phyloP scores from a whole-genome alignment of 2,113 vertebrate species.

The Globicephala melas region DNA sequence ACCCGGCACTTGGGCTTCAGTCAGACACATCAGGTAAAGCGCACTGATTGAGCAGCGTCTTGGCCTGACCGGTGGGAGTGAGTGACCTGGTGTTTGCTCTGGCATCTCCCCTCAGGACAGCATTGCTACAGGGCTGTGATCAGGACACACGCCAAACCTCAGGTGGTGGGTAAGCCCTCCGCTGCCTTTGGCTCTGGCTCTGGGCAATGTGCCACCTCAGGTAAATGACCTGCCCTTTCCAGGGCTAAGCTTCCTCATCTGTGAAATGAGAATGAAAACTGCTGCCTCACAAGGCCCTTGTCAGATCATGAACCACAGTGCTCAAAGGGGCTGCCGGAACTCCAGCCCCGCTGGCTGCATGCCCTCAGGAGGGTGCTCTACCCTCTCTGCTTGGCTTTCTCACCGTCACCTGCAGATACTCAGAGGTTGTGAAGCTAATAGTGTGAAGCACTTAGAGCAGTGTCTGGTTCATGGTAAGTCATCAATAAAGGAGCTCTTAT shows the following conservation, averaged over 20 bases:
- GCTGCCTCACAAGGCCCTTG: neutral
- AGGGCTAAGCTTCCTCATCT: neutral
- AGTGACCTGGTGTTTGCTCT: neutral
- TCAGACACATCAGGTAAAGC: neutral
- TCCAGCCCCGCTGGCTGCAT: neutral
- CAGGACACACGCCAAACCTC: rapidly evolving
- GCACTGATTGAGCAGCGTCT: neutral
- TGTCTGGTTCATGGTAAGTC: neutral
- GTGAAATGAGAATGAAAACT: neutral
- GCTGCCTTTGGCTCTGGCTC: neutral
- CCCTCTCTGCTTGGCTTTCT: neutral
- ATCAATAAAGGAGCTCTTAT: neutral
- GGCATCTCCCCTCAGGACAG: rapidly evolving
- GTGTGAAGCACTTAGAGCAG: neutral
- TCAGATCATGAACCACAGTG: neutral
- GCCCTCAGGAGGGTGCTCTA: neutral
- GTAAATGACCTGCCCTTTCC: too few species aligned
- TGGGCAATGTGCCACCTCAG: neutral
- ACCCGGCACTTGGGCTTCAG: neutral
- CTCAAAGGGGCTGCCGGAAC: neutral
- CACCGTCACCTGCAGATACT: neutral
- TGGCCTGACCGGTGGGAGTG: neutral
- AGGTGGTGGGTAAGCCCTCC: rapidly evolving
- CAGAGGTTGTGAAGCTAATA: neutral
- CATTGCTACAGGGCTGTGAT: neutral